Evolutionary conservation across 2,888 invertebrate species (phyloP), one percentile per base, ranked within the genome.

Genomic region (Oligia latruncula): DNA sequence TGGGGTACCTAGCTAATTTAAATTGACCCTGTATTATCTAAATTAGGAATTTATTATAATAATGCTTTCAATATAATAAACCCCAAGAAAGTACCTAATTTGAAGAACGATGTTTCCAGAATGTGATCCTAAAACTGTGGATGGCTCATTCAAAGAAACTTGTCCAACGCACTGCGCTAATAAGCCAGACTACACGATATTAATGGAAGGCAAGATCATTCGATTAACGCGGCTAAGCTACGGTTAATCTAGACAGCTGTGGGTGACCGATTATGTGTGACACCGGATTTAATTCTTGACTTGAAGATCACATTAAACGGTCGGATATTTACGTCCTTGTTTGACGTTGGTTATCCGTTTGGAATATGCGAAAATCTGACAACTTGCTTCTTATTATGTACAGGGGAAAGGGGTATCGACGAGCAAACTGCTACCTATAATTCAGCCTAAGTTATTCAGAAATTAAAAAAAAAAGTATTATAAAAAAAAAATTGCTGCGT

Each of bases 211-310:
- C 52, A 15, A 70, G 79, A 87, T 77, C 74, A 76, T 49, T 78
- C 43, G 76, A 85, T 86, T 84, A 87, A 64, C 71, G 15, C 79
- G 68, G 80, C 20, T 73, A 76, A 84, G 64, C 83, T 74, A 73
- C 87, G 71, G 84, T 86, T 87, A 84, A 87, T 85, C 80, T 79
- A 55, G 66, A 74, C 87, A 72, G 87, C 87, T 67, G 71, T 77
- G 35, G 76, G 79, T 83, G 83, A 89, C 82, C 76, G 83, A 88
- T 85, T 82, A 87, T 80, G 75, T 78, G 82, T 77, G 78, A 80
- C 87, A 79, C 80, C 67, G 68, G 75, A 77, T 74, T 79, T 83
- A 77, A 78, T 77, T 78, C 88, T 77, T 78, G 86, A 81, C 67
- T 68, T 60, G 20, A 9, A 70, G 70, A 73, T 74, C 65, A 62